A percentile compares a stretch with the other conserved stretches of the same genome.
These are phyloP conservation scores for Malacoctenus gilli DNA, from an alignment of 2,797 vertebrate species.

Conservation along the genomic window DNA sequence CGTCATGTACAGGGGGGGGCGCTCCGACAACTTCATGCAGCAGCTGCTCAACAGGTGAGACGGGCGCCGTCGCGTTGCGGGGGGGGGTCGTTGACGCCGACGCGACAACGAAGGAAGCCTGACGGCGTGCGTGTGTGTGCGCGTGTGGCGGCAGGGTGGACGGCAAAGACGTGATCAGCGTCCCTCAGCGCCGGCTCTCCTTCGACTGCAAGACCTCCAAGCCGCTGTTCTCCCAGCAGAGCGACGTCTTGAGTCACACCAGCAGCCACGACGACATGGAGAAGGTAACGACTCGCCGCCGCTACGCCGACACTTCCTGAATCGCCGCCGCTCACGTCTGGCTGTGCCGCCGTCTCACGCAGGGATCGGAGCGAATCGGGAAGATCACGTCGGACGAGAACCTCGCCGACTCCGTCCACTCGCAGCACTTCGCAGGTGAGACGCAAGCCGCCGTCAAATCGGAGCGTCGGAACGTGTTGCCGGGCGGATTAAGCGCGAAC, in stretches of 20 bases:
- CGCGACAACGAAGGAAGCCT: no score
- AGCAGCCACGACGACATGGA: conserved; percentile 79
- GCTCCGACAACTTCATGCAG: conserved; percentile 96
- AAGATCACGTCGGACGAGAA: conserved; percentile 88
- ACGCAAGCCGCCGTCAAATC: neutral
- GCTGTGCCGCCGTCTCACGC: conserved; percentile 36
- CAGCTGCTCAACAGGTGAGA: conserved; percentile 94
- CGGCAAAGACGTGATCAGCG: conserved; percentile 87
- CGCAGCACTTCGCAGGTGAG: conserved; percentile 90
- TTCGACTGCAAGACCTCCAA: conserved; percentile 84
- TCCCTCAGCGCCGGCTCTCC: conserved; percentile 84
- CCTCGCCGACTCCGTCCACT: conserved; percentile 83
- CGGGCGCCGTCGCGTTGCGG: no score
- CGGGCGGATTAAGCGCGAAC: no score
- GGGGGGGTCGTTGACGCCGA: no score
- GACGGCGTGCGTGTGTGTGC: no score
- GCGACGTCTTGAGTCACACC: conserved; percentile 85
- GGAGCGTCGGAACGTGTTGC: no score
- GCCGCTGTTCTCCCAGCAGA: conserved; percentile 80
- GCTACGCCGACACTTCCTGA: no score
- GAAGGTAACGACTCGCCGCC: no score
- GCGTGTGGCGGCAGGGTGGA: conserved; percentile 86
- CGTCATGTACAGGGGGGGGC: conserved; percentile 90
- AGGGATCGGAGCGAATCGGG: conserved; percentile 80
- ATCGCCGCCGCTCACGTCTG: no score